A percentile compares a stretch with the other conserved stretches of the same genome.
Conservation (phyloP, 2,888 invertebrate species). For the Macroteleia sp. region DNA sequence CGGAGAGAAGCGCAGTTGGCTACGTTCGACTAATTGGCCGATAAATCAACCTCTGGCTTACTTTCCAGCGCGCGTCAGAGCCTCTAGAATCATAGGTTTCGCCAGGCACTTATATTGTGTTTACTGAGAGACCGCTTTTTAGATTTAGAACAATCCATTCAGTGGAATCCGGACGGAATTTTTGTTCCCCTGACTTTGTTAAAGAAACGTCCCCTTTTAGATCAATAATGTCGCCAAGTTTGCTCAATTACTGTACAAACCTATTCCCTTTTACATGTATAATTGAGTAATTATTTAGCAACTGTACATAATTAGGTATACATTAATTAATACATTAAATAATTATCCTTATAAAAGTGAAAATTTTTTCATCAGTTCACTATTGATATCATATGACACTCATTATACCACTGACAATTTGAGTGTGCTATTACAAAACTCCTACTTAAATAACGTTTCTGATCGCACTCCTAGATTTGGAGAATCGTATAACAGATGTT, state of each 20-base stretch:
- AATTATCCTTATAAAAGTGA: too few species aligned
- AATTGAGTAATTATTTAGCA: conserved; percentile 24
- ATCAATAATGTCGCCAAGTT: conserved; percentile 32
- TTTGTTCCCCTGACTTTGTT: conserved; percentile 22
- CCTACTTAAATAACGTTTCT: too few species aligned
- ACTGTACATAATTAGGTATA: too few species aligned
- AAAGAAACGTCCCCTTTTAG: conserved; percentile 23
- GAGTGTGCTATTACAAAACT: too few species aligned
- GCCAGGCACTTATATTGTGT: conserved; percentile 51
- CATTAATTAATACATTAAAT: too few species aligned
- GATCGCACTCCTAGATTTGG: too few species aligned
- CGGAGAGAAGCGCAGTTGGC: conserved; percentile 80
- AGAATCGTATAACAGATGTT: too few species aligned
- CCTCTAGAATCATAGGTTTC: conserved; percentile 61
- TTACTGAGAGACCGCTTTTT: conserved; percentile 37
- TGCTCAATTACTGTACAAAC: conserved; percentile 17
- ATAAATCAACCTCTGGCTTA: conserved; percentile 82
- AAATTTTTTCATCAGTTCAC: too few species aligned
- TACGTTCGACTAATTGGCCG: conserved; percentile 83
- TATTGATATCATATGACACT: too few species aligned
- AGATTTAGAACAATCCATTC: conserved; percentile 59
- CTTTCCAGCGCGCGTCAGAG: conserved; percentile 70
- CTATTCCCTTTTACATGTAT: neutral
- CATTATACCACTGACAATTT: too few species aligned
- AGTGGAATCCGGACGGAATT: conserved; percentile 13